phyloP scores from a whole-genome alignment of 1,140 invertebrate species.

The Dolichoris vasculosae region DNA sequence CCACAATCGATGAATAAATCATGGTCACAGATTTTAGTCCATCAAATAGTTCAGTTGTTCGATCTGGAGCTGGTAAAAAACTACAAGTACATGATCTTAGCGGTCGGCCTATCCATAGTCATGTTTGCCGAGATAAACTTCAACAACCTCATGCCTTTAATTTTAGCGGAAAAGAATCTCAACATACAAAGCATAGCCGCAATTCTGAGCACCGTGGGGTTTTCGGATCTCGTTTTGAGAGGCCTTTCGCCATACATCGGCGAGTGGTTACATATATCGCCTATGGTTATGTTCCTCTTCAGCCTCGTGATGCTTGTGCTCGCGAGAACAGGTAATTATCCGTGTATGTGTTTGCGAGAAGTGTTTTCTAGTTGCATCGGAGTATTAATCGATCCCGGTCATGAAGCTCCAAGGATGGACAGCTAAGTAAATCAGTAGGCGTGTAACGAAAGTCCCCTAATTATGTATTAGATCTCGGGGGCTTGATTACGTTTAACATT shows the following conservation, averaged over 20 bases:
- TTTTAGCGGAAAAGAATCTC: slow-evolving; percentile 78
- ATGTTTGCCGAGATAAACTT: slow-evolving; percentile 83
- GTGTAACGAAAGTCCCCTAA: background rate
- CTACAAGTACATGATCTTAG: slow-evolving; percentile 78
- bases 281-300: slow-evolving; percentile 80
- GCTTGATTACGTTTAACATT: background rate
- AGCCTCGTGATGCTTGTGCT: slow-evolving; percentile 80
- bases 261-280: slow-evolving; percentile 79
- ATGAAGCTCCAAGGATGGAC: background rate
- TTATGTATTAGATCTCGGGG: background rate
- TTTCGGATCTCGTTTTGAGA: slow-evolving; percentile 77
- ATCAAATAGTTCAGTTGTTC: slow-evolving; percentile 64
- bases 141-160: slow-evolving; percentile 79
- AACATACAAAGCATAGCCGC: slow-evolving; percentile 76
- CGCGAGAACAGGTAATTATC: slow-evolving; percentile 78
- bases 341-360: background rate
- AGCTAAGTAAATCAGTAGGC: background rate
- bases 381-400: background rate
- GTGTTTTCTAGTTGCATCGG: background rate
- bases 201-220: slow-evolving; percentile 77
- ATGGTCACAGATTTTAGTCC: background rate
- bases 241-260: slow-evolving; percentile 78
- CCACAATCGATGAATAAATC: background rate
- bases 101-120: slow-evolving; percentile 80
- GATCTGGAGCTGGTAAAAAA: slow-evolving; percentile 77